Evolutionary conservation across 2,888 invertebrate genomes (phyloP).

Genomic region (Euphydryas editha): DNA sequence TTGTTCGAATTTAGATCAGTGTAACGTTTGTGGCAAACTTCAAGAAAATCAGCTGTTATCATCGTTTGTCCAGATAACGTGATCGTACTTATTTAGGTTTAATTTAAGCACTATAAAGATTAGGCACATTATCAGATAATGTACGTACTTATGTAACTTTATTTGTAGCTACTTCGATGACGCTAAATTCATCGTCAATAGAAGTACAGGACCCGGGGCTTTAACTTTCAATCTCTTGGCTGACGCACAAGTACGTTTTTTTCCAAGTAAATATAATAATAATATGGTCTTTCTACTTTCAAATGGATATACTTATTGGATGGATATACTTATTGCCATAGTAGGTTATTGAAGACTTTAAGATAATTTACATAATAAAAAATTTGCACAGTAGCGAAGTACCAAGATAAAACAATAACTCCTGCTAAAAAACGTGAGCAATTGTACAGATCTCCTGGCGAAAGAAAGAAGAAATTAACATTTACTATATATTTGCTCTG

Average conservation of each 20-base stretch:
- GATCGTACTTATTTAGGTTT: slow-evolving; percentile 2
- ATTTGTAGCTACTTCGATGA: slow-evolving; percentile 49
- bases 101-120: slow-evolving; percentile 4
- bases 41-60: slow-evolving; percentile 30
- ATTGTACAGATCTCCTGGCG: too few species aligned
- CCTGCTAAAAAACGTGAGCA: too few species aligned
- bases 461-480: too few species aligned
- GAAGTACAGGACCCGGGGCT: slow-evolving; percentile 75
- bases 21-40: slow-evolving; percentile 7
- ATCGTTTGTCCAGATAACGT: neutral
- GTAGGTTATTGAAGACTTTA: too few species aligned
- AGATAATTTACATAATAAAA: neutral
- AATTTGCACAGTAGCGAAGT: neutral
- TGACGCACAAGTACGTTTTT: slow-evolving; percentile 68
- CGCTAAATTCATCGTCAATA: slow-evolving; percentile 65
- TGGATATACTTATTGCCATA: too few species aligned
- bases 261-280: neutral
- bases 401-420: too few species aligned
- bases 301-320: too few species aligned
- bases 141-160: neutral
- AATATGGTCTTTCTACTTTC: too few species aligned
- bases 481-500: too few species aligned
- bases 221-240: slow-evolving; percentile 70
- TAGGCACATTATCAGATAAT: neutral
- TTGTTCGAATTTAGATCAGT: slow-evolving; percentile 18